Percentiles rank a stretch among this genome's conserved stretches.
These are phyloP conservation scores for Oceanodroma leucorhoa DNA, from an alignment of 2,797 vertebrate genomes.

Conservation along the genomic window DNA sequence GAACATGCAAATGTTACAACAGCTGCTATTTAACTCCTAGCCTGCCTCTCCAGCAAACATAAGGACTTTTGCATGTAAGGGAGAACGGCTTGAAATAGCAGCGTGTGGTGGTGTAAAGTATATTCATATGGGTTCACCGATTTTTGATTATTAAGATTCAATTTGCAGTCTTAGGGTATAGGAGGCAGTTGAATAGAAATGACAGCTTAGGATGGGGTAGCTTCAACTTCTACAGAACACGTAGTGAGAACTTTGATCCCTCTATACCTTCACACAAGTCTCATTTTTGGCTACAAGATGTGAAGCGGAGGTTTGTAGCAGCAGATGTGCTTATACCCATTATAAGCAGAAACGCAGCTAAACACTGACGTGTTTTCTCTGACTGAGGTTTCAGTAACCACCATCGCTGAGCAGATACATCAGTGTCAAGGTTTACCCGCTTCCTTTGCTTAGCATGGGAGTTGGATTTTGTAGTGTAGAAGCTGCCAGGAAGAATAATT, in stretches of 20 bases:
- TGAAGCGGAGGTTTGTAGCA: neutral
- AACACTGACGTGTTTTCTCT: neutral
- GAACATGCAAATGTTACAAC: conserved; percentile 36
- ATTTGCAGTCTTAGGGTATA: neutral
- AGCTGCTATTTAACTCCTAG: conserved; percentile 55
- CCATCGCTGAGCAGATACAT: neutral
- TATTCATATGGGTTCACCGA: neutral
- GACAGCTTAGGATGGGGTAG: neutral
- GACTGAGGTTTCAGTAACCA: neutral
- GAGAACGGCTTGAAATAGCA: neutral
- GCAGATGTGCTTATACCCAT: neutral
- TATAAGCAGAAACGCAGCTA: neutral
- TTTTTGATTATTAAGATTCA: neutral
- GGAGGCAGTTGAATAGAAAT: neutral
- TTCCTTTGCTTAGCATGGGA: neutral
- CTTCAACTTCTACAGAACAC: fast-evolving
- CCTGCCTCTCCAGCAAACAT: neutral
- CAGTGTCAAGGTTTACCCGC: neutral
- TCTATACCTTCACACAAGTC: neutral
- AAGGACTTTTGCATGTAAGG: neutral
- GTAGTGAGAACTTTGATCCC: neutral
- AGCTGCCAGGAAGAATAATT: conserved; percentile 21
- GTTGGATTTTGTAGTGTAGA: neutral
- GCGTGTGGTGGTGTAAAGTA: neutral
- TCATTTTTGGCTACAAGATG: neutral